Percentiles rank a stretch among this genome's conserved stretches.
phyloP scores from a whole-genome alignment of 1,140 invertebrate genomes.

The Apis mellifera region DNA sequence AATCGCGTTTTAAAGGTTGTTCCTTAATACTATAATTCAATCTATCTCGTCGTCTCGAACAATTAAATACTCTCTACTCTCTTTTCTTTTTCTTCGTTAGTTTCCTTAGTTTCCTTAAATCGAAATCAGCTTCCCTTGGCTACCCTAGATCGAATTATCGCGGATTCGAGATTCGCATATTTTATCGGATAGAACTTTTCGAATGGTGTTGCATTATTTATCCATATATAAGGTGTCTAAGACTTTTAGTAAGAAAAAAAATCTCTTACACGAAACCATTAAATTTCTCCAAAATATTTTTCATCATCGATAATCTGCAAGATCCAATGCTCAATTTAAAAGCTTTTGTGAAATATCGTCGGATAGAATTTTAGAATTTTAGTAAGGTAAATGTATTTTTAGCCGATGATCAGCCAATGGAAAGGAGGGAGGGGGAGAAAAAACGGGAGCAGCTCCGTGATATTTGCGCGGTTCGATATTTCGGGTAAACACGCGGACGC shows the following conservation, averaged over 20 bases:
- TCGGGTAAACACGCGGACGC: slow-evolving; percentile 27
- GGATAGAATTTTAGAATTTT: not conserved
- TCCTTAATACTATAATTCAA: slow-evolving; percentile 22
- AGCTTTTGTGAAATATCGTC: not conserved
- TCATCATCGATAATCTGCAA: too few relatives aligned
- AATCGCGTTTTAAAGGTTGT: slow-evolving; percentile 10
- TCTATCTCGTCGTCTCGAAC: slow-evolving; percentile 3
- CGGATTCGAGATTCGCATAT: not conserved
- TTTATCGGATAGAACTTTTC: not conserved
- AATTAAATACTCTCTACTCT: slow-evolving; percentile 38
- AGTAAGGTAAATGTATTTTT: not conserved
- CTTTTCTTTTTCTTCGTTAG: not conserved
- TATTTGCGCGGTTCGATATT: slow-evolving; percentile 17
- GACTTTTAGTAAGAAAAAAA: too few relatives aligned
- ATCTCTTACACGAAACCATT: too few relatives aligned
- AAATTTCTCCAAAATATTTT: too few relatives aligned
- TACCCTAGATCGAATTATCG: slow-evolving; percentile 26
- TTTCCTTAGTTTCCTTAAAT: not conserved
- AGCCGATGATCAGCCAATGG: not conserved
- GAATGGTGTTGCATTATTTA: not conserved
- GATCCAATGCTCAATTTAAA: too few relatives aligned
- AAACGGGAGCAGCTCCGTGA: not conserved
- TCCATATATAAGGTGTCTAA: not conserved
- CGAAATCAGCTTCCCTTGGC: slow-evolving; percentile 21
- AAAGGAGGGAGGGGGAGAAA: not conserved